phyloP scores from a whole-genome alignment of 2,797 vertebrate genomes.

The Aplochiton taeniatus region DNA sequence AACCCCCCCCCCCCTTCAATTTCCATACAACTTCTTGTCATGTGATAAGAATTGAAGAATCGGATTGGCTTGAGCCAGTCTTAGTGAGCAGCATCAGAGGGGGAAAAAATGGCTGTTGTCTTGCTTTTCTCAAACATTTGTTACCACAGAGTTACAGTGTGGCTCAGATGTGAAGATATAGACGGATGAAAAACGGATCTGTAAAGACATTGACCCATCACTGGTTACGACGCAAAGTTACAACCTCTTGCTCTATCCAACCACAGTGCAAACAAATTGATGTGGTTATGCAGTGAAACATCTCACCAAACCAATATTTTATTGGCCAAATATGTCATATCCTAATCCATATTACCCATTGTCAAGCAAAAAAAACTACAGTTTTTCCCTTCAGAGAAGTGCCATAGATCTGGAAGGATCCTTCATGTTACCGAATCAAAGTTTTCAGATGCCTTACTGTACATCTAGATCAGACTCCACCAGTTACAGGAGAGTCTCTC shows the following conservation, averaged over 20 bases:
- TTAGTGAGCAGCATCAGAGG: not conserved
- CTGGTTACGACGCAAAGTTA: not conserved
- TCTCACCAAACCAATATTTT: not conserved
- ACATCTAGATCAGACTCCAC: not conserved
- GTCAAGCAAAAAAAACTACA: too few relatives aligned
- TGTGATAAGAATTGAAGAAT: not conserved
- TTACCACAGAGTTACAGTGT: not conserved
- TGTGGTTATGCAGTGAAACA: not conserved
- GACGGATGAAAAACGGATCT: not conserved
- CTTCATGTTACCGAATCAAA: not conserved
- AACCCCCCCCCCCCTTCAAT: too few relatives aligned
- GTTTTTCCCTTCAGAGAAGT: not conserved
- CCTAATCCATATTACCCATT: too few relatives aligned
- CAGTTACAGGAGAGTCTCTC: conserved; percentile 14
- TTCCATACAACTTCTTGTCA: conserved; percentile 11
- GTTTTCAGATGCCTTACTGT: conserved; percentile 1
- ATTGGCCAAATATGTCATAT: not conserved
- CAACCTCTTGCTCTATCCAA: not conserved
- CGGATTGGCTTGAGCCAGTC: too few relatives aligned
- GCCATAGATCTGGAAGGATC: not conserved
- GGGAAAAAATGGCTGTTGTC: not conserved
- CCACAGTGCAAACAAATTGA: conserved; percentile 2
- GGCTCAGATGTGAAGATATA: not conserved
- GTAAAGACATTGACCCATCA: not conserved
- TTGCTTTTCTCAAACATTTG: not conserved